Conservation (phyloP, 2,797 vertebrate genomes). For the Pangasius mekongensis region DNA sequence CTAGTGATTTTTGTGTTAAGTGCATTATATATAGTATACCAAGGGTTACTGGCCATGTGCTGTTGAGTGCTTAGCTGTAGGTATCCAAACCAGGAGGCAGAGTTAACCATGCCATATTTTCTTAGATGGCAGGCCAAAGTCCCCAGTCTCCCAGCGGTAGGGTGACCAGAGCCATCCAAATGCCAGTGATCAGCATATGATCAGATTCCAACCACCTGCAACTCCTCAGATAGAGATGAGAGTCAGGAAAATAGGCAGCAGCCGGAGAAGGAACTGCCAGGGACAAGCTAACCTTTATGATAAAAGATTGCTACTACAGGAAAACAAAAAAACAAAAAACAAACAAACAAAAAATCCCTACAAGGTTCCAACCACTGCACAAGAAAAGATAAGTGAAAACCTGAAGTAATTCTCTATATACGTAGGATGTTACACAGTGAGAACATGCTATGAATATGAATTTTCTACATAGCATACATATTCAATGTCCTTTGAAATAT, state of each 20-base stretch:
- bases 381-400: neutral
- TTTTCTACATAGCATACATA: neutral
- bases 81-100: conserved; percentile 44
- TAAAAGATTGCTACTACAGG: neutral
- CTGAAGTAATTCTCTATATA: neutral
- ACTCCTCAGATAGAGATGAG: conserved; percentile 8
- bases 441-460: neutral
- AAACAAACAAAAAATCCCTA: neutral
- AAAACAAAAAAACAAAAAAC: neutral
- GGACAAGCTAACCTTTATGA: conserved; percentile 5
- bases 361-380: neutral
- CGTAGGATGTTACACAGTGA: too few relatives aligned
- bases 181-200: conserved; percentile 29
- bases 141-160: conserved; percentile 26
- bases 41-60: conserved; percentile 15
- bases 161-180: conserved; percentile 19
- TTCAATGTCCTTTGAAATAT: neutral
- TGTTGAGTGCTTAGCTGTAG: conserved; percentile 20
- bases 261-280: neutral
- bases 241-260: conserved; percentile 31
- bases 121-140: conserved; percentile 55
- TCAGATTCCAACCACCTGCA: conserved; percentile 31
- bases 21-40: neutral
- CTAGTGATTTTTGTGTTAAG: neutral
- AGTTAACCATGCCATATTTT: conserved; percentile 46